Evolutionary conservation across 2,888 invertebrate species (phyloP).

Genomic region (Drosophila planitibia): DNA sequence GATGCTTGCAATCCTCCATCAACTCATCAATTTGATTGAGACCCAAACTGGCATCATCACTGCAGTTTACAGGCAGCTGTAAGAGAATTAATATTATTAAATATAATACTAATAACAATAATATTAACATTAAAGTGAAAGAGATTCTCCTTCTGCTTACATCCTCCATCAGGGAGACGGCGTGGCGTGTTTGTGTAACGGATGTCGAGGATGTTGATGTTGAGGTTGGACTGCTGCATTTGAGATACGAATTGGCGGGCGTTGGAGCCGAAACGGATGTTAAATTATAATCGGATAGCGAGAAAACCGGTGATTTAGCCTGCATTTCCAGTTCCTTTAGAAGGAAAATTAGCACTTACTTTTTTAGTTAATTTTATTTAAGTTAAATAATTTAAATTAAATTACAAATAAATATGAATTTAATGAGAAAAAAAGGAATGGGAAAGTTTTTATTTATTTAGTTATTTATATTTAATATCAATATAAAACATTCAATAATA

Average conservation of each 20-base stretch:
- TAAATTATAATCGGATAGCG: slow-evolving; percentile 88
- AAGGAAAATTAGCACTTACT: background rate
- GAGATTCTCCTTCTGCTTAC: slow-evolving; percentile 43
- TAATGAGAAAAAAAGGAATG: background rate
- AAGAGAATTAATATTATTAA: background rate
- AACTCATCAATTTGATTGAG: slow-evolving; percentile 89
- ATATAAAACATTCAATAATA: background rate
- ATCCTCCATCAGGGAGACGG: slow-evolving; percentile 83
- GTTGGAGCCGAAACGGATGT: slow-evolving; percentile 85
- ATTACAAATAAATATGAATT: background rate
- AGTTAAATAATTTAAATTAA: slow-evolving; percentile 6
- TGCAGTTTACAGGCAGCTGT: slow-evolving; percentile 87
- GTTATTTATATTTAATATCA: background rate
- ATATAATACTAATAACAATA: background rate
- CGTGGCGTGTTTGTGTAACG: slow-evolving; percentile 69
- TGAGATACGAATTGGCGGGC: slow-evolving; percentile 84
- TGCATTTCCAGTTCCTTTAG: slow-evolving; percentile 91
- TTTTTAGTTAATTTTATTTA: background rate
- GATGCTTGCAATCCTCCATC: slow-evolving; percentile 88
- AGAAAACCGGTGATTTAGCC: slow-evolving; percentile 91
- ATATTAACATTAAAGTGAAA: background rate
- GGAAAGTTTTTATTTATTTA: background rate
- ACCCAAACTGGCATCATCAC: slow-evolving; percentile 86
- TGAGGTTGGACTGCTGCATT: slow-evolving; percentile 80
- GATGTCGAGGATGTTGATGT: slow-evolving; percentile 58